Conservation (phyloP, 1,140 invertebrate species). For the Dreissena rostriformis region DNA sequence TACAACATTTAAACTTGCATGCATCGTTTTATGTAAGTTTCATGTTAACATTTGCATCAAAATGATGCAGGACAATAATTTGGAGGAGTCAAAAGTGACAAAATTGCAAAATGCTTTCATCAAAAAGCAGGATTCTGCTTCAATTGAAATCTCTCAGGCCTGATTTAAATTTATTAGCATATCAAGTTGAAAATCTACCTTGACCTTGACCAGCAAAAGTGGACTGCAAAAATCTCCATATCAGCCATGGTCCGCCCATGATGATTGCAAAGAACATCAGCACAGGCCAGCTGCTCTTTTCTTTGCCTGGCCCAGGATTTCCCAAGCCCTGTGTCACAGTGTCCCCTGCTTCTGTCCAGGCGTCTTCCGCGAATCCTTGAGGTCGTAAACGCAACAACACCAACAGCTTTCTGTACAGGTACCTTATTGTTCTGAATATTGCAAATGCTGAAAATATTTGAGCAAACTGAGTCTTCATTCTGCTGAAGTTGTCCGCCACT, state of each 20-base stretch:
- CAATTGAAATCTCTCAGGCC: too few relatives aligned
- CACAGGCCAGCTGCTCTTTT: slow-evolving; percentile 83
- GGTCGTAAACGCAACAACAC: slow-evolving; percentile 84
- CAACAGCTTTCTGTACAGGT: slow-evolving; percentile 89
- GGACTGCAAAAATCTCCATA: slow-evolving; percentile 89
- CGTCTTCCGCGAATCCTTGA: slow-evolving; percentile 74
- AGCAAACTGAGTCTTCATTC: slow-evolving; percentile 90
- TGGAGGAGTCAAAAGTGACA: too few relatives aligned
- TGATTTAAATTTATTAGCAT: too few relatives aligned
- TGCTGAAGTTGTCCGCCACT: slow-evolving; percentile 96
- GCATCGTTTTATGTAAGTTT: too few relatives aligned
- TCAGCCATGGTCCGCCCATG: slow-evolving; percentile 94
- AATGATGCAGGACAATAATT: too few relatives aligned
- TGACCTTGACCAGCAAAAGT: slow-evolving; percentile 38
- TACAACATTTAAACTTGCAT: too few relatives aligned
- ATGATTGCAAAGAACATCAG: slow-evolving; percentile 92
- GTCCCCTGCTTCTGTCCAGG: slow-evolving; percentile 75
- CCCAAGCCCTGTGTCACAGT: slow-evolving; percentile 51
- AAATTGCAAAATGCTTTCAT: too few relatives aligned
- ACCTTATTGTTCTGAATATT: slow-evolving; percentile 89
- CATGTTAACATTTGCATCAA: too few relatives aligned
- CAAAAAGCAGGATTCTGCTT: too few relatives aligned
- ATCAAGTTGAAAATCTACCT: too few relatives aligned
- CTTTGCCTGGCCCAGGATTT: slow-evolving; percentile 45
- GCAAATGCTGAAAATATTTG: slow-evolving; percentile 93